Conservation (phyloP, 2,113 vertebrate species). For the Dolichotis patagonum region DNA sequence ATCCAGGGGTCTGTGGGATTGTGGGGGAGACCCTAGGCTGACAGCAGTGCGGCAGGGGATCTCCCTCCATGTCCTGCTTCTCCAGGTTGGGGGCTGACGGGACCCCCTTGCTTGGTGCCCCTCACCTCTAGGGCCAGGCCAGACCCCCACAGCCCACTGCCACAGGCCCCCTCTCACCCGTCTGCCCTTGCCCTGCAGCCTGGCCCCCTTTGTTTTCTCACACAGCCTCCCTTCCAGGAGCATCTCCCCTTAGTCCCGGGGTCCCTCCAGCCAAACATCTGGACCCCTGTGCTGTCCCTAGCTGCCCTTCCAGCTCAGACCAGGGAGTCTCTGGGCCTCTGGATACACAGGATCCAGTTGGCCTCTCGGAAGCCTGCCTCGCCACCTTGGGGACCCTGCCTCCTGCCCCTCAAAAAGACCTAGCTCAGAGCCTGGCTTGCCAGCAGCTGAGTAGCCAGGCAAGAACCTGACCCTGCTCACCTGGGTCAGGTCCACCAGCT, state of each 20-base stretch:
- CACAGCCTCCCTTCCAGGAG: conserved; percentile 81
- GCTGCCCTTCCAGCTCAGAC: not conserved
- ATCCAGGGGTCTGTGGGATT: conserved; percentile 88
- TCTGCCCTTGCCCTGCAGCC: not conserved
- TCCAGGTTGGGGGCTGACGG: not conserved
- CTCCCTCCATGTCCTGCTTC: not conserved
- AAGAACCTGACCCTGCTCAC: conserved; percentile 82
- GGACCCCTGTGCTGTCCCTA: not conserved
- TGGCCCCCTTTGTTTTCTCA: conserved; percentile 45
- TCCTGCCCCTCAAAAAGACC: not conserved
- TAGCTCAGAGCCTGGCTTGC: not conserved
- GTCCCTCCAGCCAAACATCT: not conserved
- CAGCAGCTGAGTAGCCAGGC: not conserved
- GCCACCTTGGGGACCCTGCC: not conserved
- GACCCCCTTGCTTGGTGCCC: not conserved
- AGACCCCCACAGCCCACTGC: not conserved
- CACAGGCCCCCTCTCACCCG: not conserved
- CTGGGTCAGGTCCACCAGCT: conserved; percentile 92
- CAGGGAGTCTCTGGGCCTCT: not conserved
- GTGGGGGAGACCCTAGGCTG: not conserved
- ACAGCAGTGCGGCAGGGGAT: not conserved
- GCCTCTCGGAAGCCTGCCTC: not conserved
- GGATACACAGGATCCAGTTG: not conserved
- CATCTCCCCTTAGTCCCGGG: conserved; percentile 87
- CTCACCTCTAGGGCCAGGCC: not conserved